Evolutionary conservation across 2,888 invertebrate species (phyloP).

Genomic region (Odontocerum albicorne): DNA sequence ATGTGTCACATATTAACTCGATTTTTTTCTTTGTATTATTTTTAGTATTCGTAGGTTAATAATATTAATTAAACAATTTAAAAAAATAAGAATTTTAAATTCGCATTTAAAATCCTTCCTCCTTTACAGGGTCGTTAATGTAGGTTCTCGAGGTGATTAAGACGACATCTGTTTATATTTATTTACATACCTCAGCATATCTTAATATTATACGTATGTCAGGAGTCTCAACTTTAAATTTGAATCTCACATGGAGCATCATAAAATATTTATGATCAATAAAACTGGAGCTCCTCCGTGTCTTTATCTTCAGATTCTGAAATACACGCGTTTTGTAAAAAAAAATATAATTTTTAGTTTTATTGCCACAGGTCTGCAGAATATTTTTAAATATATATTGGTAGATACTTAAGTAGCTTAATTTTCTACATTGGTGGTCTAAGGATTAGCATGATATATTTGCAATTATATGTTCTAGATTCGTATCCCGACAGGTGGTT

Average conservation of each 20-base stretch:
- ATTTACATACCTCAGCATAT: background rate
- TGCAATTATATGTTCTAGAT: too few species aligned
- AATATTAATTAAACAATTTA: too few species aligned
- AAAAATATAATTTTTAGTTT: background rate
- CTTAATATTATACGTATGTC: slow-evolving; percentile 3
- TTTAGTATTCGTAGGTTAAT: too few species aligned
- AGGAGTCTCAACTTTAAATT: background rate
- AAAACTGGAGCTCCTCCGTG: background rate
- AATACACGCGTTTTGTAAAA: background rate
- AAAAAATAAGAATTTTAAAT: too few species aligned
- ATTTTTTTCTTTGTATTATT: too few species aligned
- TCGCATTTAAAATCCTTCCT: background rate
- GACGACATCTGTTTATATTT: slow-evolving; percentile 12
- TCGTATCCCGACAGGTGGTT: too few species aligned
- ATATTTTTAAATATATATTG: too few species aligned
- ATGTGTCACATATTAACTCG: too few species aligned
- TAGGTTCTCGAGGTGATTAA: slow-evolving; percentile 17
- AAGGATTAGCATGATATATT: too few species aligned
- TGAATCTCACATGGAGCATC: slow-evolving; percentile 10
- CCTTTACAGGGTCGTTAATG: background rate
- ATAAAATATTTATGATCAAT: slow-evolving; percentile 11
- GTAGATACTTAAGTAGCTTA: too few species aligned
- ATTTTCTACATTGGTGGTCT: too few species aligned
- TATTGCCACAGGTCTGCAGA: too few species aligned
- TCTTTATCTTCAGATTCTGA: background rate